Evolutionary conservation across 1,140 invertebrate species (phyloP), one percentile per base, ranked within the genome.

Genomic region (Notospermus geniculatus): DNA sequence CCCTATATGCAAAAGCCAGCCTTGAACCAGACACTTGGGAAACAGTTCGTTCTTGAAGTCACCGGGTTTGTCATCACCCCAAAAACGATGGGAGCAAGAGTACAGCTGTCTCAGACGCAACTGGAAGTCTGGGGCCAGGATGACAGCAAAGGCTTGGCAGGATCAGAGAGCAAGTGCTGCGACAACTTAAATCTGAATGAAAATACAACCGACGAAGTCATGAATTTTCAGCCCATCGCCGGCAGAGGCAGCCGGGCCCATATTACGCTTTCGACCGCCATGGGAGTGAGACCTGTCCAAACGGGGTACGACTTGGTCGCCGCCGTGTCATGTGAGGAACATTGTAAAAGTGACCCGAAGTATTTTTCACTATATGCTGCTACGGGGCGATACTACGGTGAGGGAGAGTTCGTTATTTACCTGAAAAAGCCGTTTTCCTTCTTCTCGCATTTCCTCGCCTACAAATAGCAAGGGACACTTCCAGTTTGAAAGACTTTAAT

Each of bases 221-320:
- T 19, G 11, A n/a, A 50, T 50, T 50, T 50, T n/a, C 46, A 50
- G 9, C 46, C 46, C 9, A 50, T 27, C n/a, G n/a, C n/a, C n/a
- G 46, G 46, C n/a, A 23, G 9, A 23, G 46, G 46, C 4, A 50
- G 46, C 46, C n/a, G 25, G 4, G 46, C 19, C 19, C 46, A 50
- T 50, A n/a, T n/a, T 4, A 50, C 46, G n/a, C 25, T 50, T 9
- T 19, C 19, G 4, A 7, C 5, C 25, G 46, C 46, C 25, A 50
- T 7, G 4, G 46, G 25, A 23, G 46, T 50, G 5, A 23, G 19
- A 4, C 19, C 46, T 19, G 46, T 50, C n/a, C n/a, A 19, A n/a
- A 50, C 46, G 4, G 46, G 46, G 9, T 50, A 23, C 19, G 46
- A 50, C n/a, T 27, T 50, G 9, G 46, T 50, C 25, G 46, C n/a